Base-by-base conservation (phyloP, 2,888 invertebrate species). In the Tipula lateralis region DNA sequence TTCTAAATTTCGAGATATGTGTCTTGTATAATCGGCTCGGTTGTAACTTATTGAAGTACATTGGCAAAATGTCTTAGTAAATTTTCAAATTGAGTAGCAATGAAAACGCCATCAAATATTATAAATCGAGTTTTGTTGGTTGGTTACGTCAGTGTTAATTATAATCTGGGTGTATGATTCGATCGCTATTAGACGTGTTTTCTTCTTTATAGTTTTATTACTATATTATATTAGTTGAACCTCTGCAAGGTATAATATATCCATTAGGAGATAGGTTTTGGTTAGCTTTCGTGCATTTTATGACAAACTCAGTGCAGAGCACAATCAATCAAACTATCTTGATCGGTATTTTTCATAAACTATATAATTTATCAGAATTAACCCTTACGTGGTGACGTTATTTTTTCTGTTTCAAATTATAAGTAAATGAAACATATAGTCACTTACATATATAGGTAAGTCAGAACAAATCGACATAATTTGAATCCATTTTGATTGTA, bases 121-220 rank as follows among this genome's bases (percentile, higher is more conserved):
- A 44, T 44, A 66, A 66, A 24, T 66, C 66, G 66, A 24, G 66
- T 66, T 66, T 66, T 66, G 66, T 66, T 66, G 66, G 66, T 66
- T 66, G 66, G 66, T 66, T 66, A 24, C 66, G 66, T 66, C 66
- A 66, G 66, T 24, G 12, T 24, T 66, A 66, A 66, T 66, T 66
- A 66, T 66, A 66, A 66, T 66, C 66, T 66, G 66, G 66, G 66
- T 66, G 66, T 66, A 24, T 66, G 66, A 66, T 66, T 24, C 66
- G 66, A 66, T 66, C 66, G 19, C 66, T 66, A 66, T 66, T 66
- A 66, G 66, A 66, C 24, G 66, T 66, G 66, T 66, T 66, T 66
- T 66, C 24, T 66, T 16, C 9, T 50, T 16, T 44, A 16, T 44
- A 16, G 3, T 44, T n/a, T 16, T 50, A 5, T 36, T 16, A 50